These are phyloP conservation scores for Colius striatus DNA, from an alignment of 2,113 vertebrate genomes.

Conservation along the genomic window DNA sequence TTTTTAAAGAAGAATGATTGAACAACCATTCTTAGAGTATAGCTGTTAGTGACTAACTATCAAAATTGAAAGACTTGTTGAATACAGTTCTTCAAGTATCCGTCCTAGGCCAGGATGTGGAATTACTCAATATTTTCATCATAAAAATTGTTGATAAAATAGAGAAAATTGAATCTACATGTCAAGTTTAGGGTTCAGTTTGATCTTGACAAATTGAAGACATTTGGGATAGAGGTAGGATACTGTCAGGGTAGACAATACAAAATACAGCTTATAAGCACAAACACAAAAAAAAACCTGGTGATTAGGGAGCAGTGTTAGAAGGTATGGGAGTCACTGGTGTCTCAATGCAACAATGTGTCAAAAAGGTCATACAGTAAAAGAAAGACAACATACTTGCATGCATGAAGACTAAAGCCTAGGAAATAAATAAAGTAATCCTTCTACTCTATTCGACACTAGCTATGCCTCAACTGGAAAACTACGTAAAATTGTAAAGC, in stretches of 20 bases:
- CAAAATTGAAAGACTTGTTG: not conserved
- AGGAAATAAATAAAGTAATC: not conserved
- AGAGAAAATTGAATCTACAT: not conserved
- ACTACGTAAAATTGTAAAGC: not conserved
- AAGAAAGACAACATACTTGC: not conserved
- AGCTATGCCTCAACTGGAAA: accelerated
- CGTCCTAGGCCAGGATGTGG: not conserved
- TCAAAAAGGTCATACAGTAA: not conserved
- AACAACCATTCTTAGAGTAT: not conserved
- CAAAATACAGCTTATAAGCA: not conserved
- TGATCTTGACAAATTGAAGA: not conserved
- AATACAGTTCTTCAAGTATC: not conserved
- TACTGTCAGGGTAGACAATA: not conserved
- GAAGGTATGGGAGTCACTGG: not conserved
- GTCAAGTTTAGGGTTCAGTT: not conserved
- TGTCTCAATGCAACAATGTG: not conserved
- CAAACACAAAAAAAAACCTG: not conserved
- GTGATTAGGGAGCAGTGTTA: not conserved
- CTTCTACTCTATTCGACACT: not conserved
- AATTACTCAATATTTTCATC: not conserved
- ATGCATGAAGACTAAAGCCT: not conserved
- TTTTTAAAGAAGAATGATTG: not conserved
- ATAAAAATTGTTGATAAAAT: not conserved
- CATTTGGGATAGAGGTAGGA: not conserved
- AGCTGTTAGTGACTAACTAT: not conserved